phyloP scores from a whole-genome alignment of 2,888 invertebrate genomes.

The Pristionchus arcanus region DNA sequence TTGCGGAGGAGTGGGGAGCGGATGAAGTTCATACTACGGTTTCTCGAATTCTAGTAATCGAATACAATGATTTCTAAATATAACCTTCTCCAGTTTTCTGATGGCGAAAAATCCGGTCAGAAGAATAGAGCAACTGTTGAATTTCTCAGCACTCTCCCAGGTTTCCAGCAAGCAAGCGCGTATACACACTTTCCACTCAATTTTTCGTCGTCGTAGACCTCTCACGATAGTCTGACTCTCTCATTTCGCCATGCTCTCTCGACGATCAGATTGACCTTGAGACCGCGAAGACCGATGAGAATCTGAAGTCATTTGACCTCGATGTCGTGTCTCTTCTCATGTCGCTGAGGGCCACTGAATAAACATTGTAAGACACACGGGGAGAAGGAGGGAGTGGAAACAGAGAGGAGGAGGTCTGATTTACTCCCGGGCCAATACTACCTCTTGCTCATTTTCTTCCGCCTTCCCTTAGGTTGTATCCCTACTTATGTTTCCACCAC shows the following conservation, averaged over 20 bases:
- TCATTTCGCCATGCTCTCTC: not conserved
- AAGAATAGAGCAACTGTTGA: no score
- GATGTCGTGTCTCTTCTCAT: not conserved
- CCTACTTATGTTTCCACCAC: not conserved
- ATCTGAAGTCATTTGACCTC: constrained; percentile 21
- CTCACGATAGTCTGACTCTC: not conserved
- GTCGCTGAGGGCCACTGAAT: constrained; percentile 19
- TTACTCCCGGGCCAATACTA: not conserved
- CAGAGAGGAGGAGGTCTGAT: constrained; percentile 8
- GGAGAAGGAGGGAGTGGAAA: not conserved
- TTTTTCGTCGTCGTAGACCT: not conserved
- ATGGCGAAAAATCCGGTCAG: no score
- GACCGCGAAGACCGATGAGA: not conserved
- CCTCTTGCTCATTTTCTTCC: not conserved
- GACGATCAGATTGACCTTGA: not conserved
- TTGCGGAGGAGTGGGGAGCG: not conserved
- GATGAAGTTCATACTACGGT: no score
- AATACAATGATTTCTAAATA: no score
- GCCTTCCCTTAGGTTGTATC: not conserved
- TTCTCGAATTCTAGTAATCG: no score
- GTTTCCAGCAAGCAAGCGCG: not conserved
- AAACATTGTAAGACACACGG: constrained; percentile 5
- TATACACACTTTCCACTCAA: not conserved
- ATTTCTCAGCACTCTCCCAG: not conserved
- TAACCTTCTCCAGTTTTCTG: no score